Evolutionary conservation across 2,888 invertebrate species (phyloP).

Genomic region (Trichogramma evanescens): DNA sequence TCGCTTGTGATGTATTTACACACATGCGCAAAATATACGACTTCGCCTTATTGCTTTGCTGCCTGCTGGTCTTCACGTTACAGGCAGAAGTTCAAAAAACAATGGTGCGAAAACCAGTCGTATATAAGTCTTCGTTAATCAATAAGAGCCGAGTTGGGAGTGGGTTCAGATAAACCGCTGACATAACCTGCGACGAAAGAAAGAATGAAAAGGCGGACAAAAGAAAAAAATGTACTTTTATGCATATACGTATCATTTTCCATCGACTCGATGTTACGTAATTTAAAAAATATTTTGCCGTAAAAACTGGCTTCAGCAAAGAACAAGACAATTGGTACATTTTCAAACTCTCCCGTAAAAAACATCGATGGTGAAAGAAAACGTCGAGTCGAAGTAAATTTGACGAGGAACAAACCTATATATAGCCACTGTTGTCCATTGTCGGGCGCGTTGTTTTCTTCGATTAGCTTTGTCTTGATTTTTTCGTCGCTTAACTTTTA

Average conservation of each 20-base stretch:
- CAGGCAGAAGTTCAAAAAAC: conserved; percentile 29
- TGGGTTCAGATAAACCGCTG: not conserved
- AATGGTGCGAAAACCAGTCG: conserved; percentile 16
- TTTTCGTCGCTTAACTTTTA: not conserved
- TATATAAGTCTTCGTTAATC: conserved; percentile 44
- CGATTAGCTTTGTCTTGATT: conserved; percentile 4
- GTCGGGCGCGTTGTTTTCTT: not conserved
- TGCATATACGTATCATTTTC: no score
- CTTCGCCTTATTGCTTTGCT: conserved; percentile 1
- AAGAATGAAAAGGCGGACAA: conserved; percentile 1
- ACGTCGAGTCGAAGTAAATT: no score
- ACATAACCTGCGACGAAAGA: conserved; percentile 5
- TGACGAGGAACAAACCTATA: not conserved
- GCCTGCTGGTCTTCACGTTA: conserved; percentile 16
- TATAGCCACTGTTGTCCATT: conserved; percentile 1
- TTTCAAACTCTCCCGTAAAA: no score
- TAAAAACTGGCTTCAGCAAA: no score
- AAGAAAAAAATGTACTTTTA: no score
- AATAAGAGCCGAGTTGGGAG: conserved; percentile 40
- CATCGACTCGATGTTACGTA: no score
- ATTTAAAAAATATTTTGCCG: no score
- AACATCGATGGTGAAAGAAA: no score
- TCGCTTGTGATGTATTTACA: no score
- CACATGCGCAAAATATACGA: conserved; percentile 9
- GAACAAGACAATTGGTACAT: no score